phyloP scores from a whole-genome alignment of 2,797 vertebrate species.

The Megalops cyprinoides region DNA sequence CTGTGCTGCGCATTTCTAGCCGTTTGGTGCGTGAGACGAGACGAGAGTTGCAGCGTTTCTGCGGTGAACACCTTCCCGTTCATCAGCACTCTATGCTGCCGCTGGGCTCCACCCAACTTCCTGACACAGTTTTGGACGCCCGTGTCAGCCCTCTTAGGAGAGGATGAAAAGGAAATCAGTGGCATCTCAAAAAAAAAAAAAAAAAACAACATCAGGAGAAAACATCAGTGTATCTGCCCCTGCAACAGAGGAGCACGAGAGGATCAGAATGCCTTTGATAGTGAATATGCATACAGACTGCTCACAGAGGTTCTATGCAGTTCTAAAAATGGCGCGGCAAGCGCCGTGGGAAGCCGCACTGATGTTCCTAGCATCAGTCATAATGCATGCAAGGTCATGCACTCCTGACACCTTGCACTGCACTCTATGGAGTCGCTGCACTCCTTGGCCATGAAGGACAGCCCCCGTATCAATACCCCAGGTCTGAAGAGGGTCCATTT shows the following conservation, averaged over 20 bases:
- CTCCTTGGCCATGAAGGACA: no score
- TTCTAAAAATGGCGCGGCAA: no score
- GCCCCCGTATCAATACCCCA: background rate
- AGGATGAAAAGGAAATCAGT: slow-evolving; percentile 64
- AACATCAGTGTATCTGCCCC: background rate
- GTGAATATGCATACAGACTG: background rate
- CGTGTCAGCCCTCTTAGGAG: slow-evolving; percentile 71
- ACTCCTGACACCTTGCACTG: no score
- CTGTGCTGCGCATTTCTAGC: no score
- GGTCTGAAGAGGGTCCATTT: background rate
- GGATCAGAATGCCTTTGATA: background rate
- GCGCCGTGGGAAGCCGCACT: no score
- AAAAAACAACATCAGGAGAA: slow-evolving; percentile 22
- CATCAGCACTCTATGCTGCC: slow-evolving; percentile 91
- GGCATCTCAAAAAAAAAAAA: slow-evolving; percentile 52
- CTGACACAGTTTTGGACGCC: slow-evolving; percentile 82
- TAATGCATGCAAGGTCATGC: no score
- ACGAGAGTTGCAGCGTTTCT: slow-evolving; percentile 66
- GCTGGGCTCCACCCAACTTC: slow-evolving; percentile 75
- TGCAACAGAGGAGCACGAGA: slow-evolving; percentile 26
- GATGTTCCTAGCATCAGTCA: no score
- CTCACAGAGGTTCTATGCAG: no score
- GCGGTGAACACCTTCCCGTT: slow-evolving; percentile 86
- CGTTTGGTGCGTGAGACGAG: no score
- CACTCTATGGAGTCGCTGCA: no score